phyloP scores from a whole-genome alignment of 2,888 invertebrate species.

The Aleiodes leptofemur region DNA sequence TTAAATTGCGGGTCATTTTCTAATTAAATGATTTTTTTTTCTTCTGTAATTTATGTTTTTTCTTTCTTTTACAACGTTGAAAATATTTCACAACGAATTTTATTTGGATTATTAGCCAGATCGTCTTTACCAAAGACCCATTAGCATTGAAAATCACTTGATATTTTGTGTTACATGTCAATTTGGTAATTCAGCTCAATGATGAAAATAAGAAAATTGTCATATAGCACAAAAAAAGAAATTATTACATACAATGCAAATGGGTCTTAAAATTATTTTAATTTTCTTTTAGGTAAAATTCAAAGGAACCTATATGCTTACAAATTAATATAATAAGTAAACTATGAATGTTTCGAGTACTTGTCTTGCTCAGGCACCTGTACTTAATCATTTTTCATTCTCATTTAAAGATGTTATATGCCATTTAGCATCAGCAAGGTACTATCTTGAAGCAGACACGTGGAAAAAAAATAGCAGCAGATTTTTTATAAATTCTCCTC shows the following conservation, averaged over 20 bases:
- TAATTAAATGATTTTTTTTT: slow-evolving; percentile 34
- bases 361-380: slow-evolving; percentile 61
- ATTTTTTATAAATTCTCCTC: slow-evolving; percentile 49
- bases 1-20: background rate
- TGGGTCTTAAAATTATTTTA: slow-evolving; percentile 54
- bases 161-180: slow-evolving; percentile 31
- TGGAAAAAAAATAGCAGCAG: slow-evolving; percentile 58
- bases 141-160: slow-evolving; percentile 58
- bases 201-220: slow-evolving; percentile 55
- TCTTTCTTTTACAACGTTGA: slow-evolving; percentile 21
- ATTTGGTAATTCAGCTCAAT: slow-evolving; percentile 48
- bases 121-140: slow-evolving; percentile 58
- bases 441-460: slow-evolving; percentile 62
- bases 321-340: slow-evolving; percentile 54
- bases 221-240: slow-evolving; percentile 53
- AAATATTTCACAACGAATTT: slow-evolving; percentile 13
- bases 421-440: slow-evolving; percentile 54
- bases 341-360: slow-evolving; percentile 64
- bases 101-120: slow-evolving; percentile 7
- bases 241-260: slow-evolving; percentile 57
- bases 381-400: slow-evolving; percentile 57
- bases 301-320: slow-evolving; percentile 63
- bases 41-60: slow-evolving; percentile 48
- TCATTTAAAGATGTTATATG: slow-evolving; percentile 44
- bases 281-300: slow-evolving; percentile 58